Conservation (phyloP, 2,797 vertebrate genomes). For the Sorex maritimensis region DNA sequence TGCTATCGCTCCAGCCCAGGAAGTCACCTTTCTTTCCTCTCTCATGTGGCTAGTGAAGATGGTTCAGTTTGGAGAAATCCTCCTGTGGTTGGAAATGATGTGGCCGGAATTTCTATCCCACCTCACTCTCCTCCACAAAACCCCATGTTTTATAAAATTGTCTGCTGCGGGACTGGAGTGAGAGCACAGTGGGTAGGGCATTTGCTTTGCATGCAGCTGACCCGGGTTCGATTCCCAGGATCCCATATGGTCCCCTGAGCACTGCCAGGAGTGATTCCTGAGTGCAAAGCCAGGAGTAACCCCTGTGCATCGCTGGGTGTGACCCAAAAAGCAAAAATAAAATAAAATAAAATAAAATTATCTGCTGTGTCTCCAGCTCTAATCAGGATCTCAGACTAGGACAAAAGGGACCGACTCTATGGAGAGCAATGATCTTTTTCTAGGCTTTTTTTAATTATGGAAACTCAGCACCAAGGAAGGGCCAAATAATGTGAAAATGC, state of each 20-base stretch:
- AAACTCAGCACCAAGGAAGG: slow-evolving; percentile 45
- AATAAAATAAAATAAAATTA: not conserved
- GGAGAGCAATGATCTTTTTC: slow-evolving; percentile 30
- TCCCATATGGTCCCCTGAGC: too few species aligned
- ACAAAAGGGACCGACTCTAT: slow-evolving; percentile 1
- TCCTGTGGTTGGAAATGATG: not conserved
- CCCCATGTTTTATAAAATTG: slow-evolving; percentile 10
- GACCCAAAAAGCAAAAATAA: too few species aligned
- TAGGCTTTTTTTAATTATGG: not conserved
- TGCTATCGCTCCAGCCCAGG: too few species aligned
- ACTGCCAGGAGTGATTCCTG: too few species aligned
- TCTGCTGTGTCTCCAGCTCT: slow-evolving; percentile 30
- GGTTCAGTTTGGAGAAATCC: not conserved
- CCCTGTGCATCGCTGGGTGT: too few species aligned
- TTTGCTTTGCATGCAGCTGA: too few species aligned
- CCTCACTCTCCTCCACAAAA: not conserved
- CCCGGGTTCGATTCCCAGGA: too few species aligned
- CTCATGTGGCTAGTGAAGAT: slow-evolving; percentile 15
- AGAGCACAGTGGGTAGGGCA: too few species aligned
- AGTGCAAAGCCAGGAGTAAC: too few species aligned
- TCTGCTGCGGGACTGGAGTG: too few species aligned
- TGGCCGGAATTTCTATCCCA: not conserved
- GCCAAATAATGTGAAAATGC: slow-evolving; percentile 40
- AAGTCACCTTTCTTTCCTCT: not conserved
- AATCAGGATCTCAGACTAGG: not conserved